Evolutionary conservation across 1,140 invertebrate species (phyloP).

Genomic region (Pseudomyrmex dendroicus): DNA sequence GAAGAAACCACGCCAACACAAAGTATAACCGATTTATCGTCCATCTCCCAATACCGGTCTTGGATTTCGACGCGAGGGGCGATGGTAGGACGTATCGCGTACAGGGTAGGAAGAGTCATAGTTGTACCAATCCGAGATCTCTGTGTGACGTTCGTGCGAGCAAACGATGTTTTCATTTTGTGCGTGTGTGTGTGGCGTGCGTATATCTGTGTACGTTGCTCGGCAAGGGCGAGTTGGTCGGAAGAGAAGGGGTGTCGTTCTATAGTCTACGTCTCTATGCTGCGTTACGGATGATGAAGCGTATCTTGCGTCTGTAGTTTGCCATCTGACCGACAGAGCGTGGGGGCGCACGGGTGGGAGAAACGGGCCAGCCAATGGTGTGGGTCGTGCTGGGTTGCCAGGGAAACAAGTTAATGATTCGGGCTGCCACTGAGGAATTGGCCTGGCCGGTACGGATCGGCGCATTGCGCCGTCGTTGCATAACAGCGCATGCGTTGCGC

Average conservation of each 20-base stretch:
- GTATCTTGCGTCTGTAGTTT: slow-evolving; percentile 65
- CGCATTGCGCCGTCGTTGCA: slow-evolving; percentile 37
- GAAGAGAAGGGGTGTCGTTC: slow-evolving; percentile 13
- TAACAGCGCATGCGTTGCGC: slow-evolving; percentile 31
- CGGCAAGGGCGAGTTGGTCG: neutral
- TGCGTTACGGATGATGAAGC: slow-evolving; percentile 49
- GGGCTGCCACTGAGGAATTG: slow-evolving; percentile 83
- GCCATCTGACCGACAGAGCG: slow-evolving; percentile 63
- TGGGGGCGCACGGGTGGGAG: slow-evolving; percentile 68
- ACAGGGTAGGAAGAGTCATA: slow-evolving; percentile 71
- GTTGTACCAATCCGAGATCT: slow-evolving; percentile 71
- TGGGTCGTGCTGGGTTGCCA: slow-evolving; percentile 81
- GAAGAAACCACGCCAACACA: neutral
- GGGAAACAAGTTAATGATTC: slow-evolving; percentile 85
- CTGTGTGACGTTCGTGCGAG: slow-evolving; percentile 34
- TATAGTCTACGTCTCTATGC: slow-evolving; percentile 57
- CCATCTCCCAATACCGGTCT: slow-evolving; percentile 68
- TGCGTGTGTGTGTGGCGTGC: neutral
- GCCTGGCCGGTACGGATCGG: slow-evolving; percentile 65
- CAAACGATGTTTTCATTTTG: too few species aligned
- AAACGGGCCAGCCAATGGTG: slow-evolving; percentile 80
- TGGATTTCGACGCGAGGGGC: slow-evolving; percentile 66
- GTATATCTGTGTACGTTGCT: neutral
- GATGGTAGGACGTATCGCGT: slow-evolving; percentile 66
- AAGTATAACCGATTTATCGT: slow-evolving; percentile 65